Evolutionary conservation across 2,113 vertebrate genomes (phyloP), one percentile per base, ranked within the genome.

Genomic region (Propithecus coquereli): DNA sequence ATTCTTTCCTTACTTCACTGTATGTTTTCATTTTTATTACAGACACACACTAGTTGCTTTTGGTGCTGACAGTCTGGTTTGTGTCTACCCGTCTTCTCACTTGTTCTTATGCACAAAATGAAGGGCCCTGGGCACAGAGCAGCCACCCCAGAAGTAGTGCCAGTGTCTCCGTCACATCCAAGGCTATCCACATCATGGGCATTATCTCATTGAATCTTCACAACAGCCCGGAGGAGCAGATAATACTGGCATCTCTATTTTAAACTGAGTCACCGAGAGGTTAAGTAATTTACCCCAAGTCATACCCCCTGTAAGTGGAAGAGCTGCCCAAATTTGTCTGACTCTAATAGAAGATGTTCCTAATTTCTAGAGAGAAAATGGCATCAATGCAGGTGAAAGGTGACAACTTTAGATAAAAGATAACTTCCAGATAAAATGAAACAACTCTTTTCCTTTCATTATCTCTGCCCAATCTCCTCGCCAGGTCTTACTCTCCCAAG

Each of bases 281-380:
- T 61, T 70, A 63, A 88, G 2, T 73, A n/a, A 74, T 47, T 65
- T 76, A 63, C 10, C 37, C 30, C 1, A 68, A 76, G 17, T 37
- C 11, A 81, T 14, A 45, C 0, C 37, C 27, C 27, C 40, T 76
- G 1, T 73, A 79, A 47, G 3, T 54, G 12, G 18, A 40, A 93
- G 47, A 81, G 6, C 47, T 86, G 3, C 12, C 13, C 47, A 71
- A 5, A 52, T 92, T 90, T 63, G 6, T 70, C 87, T 54, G 12
- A 83, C 61, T 37, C 27, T 20, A 73, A 34, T 73, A 82, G 73
- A 95, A 93, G 25, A 82, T n/a, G n/a, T 30, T 40, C 14, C 83
- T 74, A 61, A 74, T 92, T 94, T 95, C 59, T 82, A 27, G 4
- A 80, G 52, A 32, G 52, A 88, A 77, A 81, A 50, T 71, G 34